Conservation (phyloP, 64 coral and sea anemone genomes). For the Stylophora pistillata region DNA sequence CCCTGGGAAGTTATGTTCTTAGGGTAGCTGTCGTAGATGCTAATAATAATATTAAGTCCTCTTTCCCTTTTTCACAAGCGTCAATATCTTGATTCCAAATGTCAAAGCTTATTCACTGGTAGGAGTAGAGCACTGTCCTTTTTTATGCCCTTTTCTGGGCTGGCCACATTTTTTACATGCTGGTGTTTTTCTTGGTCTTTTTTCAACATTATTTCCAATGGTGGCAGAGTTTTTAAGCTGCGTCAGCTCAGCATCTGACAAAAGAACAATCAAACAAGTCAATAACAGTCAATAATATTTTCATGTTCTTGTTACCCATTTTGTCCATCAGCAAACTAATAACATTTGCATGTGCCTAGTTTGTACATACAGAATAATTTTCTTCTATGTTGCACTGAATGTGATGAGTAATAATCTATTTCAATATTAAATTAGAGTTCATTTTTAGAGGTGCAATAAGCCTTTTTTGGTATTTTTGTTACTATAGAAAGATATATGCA, state of each 20-base stretch:
- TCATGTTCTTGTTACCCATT: too few species aligned
- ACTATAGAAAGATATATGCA: neutral
- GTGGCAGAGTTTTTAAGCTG: conserved; percentile 34
- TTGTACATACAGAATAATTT: too few species aligned
- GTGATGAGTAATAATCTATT: too few species aligned
- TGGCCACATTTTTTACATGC: conserved; percentile 48
- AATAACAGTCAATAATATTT: conserved; percentile 15
- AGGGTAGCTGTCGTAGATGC: too few species aligned
- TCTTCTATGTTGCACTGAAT: too few species aligned
- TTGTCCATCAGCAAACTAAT: too few species aligned
- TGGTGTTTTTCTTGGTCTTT: conserved; percentile 46
- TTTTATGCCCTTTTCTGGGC: conserved; percentile 54
- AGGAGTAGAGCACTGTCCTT: conserved; percentile 32
- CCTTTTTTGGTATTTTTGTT: neutral
- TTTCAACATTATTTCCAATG: conserved; percentile 11
- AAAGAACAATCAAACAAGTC: conserved; percentile 38
- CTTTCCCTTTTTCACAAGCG: neutral
- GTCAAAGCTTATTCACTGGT: neutral
- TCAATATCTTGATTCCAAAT: neutral
- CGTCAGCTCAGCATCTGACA: conserved; percentile 55
- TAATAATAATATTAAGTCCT: too few species aligned
- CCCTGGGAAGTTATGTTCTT: too few species aligned
- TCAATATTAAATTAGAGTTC: too few species aligned
- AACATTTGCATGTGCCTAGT: too few species aligned
- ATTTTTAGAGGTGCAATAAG: too few species aligned